These are phyloP conservation scores for Coenonympha glycerion DNA, from an alignment of 2,888 invertebrate genomes.

Conservation along the genomic window DNA sequence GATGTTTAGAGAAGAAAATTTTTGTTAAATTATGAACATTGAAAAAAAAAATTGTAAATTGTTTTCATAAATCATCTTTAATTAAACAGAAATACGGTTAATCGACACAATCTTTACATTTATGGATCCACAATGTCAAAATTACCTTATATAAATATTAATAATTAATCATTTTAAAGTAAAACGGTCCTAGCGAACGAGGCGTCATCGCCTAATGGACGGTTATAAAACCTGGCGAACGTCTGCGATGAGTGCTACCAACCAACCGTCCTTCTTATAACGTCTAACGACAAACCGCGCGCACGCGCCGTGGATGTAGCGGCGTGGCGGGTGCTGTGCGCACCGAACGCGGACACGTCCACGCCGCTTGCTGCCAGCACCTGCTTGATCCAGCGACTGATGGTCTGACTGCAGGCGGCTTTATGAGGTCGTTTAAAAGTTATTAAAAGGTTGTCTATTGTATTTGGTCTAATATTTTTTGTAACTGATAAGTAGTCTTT, in stretches of 20 bases:
- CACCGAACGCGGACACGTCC: background rate
- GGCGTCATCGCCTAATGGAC: too few species aligned
- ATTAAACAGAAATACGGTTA: too few species aligned
- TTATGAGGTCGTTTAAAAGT: background rate
- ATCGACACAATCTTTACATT: too few species aligned
- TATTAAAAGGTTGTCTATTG: background rate
- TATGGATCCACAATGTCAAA: too few species aligned
- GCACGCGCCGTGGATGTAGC: too few species aligned
- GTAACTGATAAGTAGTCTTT: background rate
- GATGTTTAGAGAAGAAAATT: too few species aligned
- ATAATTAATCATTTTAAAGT: too few species aligned
- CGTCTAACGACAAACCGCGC: background rate
- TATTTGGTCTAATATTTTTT: background rate
- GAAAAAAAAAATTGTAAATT: too few species aligned
- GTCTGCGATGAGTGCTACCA: background rate
- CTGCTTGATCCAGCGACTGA: conserved; percentile 5
- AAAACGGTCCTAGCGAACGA: too few species aligned
- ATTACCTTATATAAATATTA: too few species aligned
- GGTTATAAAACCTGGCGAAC: background rate
- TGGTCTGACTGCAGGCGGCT: background rate
- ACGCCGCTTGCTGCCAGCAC: background rate
- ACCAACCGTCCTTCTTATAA: background rate
- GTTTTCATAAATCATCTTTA: too few species aligned
- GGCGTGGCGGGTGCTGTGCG: background rate
- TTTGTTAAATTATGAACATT: too few species aligned